Base-by-base conservation (phyloP, 2,113 vertebrate species). In the Takifugu flavidus region DNA sequence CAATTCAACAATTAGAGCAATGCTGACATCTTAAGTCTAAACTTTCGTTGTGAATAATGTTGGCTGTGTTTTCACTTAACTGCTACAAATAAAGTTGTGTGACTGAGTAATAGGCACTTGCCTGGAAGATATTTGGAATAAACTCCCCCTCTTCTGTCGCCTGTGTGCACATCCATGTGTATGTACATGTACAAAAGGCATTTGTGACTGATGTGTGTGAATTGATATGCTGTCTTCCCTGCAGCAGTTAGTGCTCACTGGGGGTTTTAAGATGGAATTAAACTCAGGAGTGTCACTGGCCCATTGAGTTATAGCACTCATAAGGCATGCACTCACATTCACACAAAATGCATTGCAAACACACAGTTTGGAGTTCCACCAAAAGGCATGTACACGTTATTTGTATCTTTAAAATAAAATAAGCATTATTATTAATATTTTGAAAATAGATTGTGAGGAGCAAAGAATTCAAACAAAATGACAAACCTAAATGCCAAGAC, bases 271-370 rank as follows among this genome's bases (percentile, higher is more conserved):
- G 87, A 89, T 74, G 77, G 84, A 82, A 91, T 88, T 89, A 91
- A 87, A 86, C 87, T 88, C 80, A 79, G 83, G 83, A 73, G 79
- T 82, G 86, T 88, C 87, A 88, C 63, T 62, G 82, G 74, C 76
- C 73, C 20, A 62, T 77, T 91, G 90, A 91, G 87, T 91, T 90
- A 91, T 91, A 82, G 85, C 86, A 74, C 89, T 91, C 90, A 91
- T 91, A 89, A 90, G 77, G 79, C 79, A 83, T 65, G 82, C 70
- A 77, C 76, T 87, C 74, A 82, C 65, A 67, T 58, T 65, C 59
- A 70, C 77, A 82, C 72, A 75, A 61, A 77, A 67, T 72, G 49
- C 57, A 56, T 70, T 58, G 76, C 65, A 72, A 67, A 69, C 60
- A 78, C 26, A 75, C n/a, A 72, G 47, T 39, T 6, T 42, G 43